Evolutionary conservation across 2,797 vertebrate species (phyloP), one percentile per base, ranked within the genome.

Genomic region (Onychomys arenicola): DNA sequence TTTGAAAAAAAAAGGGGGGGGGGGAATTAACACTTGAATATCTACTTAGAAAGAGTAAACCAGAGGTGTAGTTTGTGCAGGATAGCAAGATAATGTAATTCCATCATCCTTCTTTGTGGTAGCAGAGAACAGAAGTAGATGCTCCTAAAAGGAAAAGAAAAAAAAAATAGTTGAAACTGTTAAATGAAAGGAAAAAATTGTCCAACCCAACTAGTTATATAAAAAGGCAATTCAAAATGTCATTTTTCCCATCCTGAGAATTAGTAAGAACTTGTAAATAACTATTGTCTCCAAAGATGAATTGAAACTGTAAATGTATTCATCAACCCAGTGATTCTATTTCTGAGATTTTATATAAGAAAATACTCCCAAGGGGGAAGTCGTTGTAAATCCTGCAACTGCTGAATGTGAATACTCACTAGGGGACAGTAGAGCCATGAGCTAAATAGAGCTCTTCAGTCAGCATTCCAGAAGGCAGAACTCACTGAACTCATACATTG

Each of bases 181-280:
- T 76, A 95, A 95, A 83, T 93, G 63, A 69, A 95, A 97, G 80
- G 57, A 86, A 69, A 93, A 90, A 89, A n/a, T 65, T 91, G 16
- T 55, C 93, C 52, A 83, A 4, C 29, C 46, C 65, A 73, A 46
- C 89, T 43, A 77, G 23, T 46, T 85, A 65, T 69, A 23, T 4
- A 55, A 73, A 91, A 69, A 59, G 37, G 67, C 52, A 55, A 89
- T 57, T 96, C 67, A 94, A 71, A 84, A 40, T 80, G 25, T 23
- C 43, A 83, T 46, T 86, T 65, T 67, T 91, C 77, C 82, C 5
- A 75, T 57, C n/a, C 88, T 82, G 55, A 96, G 37, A 89, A 77
- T 85, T 89, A 93, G 12, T 55, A 9, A 76, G 34, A 78, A 94
- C 67, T 91, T 95, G 63, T 82, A 86, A 92, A 43, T 82, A 80